A percentile compares a stretch with the other conserved stretches of the same genome.
phyloP scores from a whole-genome alignment of 2,113 vertebrate species.

The Cyanoliseus patagonus region DNA sequence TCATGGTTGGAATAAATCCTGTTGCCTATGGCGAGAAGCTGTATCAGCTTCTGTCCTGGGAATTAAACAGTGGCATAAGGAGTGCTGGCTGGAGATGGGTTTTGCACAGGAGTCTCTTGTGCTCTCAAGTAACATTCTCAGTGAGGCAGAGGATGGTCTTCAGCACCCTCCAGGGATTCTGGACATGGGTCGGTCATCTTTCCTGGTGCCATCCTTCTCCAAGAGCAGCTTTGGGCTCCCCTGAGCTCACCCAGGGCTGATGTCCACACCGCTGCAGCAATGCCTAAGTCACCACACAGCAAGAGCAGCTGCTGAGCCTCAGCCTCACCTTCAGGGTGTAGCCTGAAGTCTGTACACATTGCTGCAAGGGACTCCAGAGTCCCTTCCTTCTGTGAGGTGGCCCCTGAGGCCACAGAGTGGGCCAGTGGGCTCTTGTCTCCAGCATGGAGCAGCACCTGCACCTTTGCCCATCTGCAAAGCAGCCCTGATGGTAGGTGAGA shows the following conservation, averaged over 20 bases:
- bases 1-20: not conserved
- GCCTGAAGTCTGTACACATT: rapidly evolving
- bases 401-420: not conserved
- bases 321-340: rapidly evolving
- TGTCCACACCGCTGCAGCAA: rapidly evolving
- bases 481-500: not conserved
- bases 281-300: rapidly evolving
- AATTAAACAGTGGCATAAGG: not conserved
- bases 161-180: not conserved
- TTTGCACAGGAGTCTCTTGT: not conserved
- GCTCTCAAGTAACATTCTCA: not conserved
- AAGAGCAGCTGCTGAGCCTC: not conserved
- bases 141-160: not conserved
- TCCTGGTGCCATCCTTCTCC: not conserved
- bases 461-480: not conserved
- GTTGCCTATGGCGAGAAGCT: not conserved
- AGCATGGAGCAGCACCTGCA: rapidly evolving
- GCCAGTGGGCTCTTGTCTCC: not conserved
- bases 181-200: not conserved
- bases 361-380: not conserved
- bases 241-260: rapidly evolving
- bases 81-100: not conserved
- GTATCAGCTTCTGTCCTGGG: not conserved
- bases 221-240: not conserved
- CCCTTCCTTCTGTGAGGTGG: not conserved